Base-by-base conservation (phyloP, 1,140 invertebrate species). In the Caerostris extrusa region DNA sequence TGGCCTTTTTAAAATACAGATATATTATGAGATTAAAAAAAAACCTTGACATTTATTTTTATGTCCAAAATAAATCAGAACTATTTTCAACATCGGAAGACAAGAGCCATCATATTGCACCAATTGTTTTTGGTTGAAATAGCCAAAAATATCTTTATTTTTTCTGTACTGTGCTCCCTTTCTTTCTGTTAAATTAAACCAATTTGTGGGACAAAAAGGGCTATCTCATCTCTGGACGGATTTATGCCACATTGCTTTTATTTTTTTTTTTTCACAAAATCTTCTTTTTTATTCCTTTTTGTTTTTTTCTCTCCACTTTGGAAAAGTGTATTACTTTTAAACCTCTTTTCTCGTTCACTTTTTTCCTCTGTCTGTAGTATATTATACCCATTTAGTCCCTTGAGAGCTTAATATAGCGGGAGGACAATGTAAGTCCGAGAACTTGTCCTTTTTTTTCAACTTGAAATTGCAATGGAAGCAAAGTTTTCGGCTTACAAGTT, bases 141-240 rank as follows among this genome's bases (percentile, higher is more conserved):
- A 77, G 71, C 53, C 71, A 77, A 77, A n/a, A 77, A 77, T 77
- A 34, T 77, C 10, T 34, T 77, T 64, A 8, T 64, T n/a, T 8
- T 77, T 77, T 34, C 10, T 12, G 53, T 50, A 10, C 34, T 34
- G 34, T 34, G 34, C 14, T 34, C 34, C 14, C 71, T 77, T 77
- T 77, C 53, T 34, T 77, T 77, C 71, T 77, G 71, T 87, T 87
- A 87, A 87, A 87, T 87, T 87, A 87, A 87, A 87, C 85, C 85
- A 87, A 87, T 87, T 87, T 87, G 60, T 55, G 57, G 85, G 34
- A 64, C 58, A 64, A 87, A 77, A 87, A 53, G 58, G 19, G n/a
- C 85, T 57, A 87, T 87, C 60, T 64, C 60, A 60, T 87, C 57
- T 87, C n/a, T 50, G 85, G 34, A 60, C 60, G 85, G 85, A 60